Evolutionary conservation across 2,113 vertebrate species (phyloP).

Genomic region (Misgurnus mizolepis): DNA sequence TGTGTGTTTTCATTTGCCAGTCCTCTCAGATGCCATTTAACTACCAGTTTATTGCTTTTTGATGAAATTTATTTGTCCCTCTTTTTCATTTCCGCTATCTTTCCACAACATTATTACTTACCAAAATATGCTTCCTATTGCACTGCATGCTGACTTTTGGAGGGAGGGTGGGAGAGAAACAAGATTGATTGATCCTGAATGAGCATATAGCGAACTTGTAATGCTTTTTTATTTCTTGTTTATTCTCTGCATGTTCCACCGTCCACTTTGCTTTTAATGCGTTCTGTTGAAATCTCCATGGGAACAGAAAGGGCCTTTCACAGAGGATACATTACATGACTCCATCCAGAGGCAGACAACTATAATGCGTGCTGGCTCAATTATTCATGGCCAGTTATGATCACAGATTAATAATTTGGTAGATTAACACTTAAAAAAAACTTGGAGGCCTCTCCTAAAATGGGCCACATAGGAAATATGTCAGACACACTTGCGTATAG

Average conservation of each 20-base stretch:
- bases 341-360: slow-evolving; percentile 40
- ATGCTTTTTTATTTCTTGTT: slow-evolving; percentile 71
- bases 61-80: slow-evolving; percentile 74
- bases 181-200: slow-evolving; percentile 74
- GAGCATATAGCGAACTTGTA: slow-evolving; percentile 65
- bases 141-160: slow-evolving; percentile 44
- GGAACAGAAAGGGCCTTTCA: slow-evolving; percentile 43
- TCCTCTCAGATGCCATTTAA: slow-evolving; percentile 75
- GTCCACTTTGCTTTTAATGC: slow-evolving; percentile 35
- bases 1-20: slow-evolving; percentile 75
- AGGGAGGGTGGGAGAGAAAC: slow-evolving; percentile 50
- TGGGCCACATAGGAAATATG: background rate
- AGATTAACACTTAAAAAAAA: slow-evolving; percentile 47
- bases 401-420: slow-evolving; percentile 57
- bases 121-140: slow-evolving; percentile 56
- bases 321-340: slow-evolving; percentile 40
- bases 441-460: background rate
- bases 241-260: slow-evolving; percentile 53
- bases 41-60: slow-evolving; percentile 77
- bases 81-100: slow-evolving; percentile 75
- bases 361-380: slow-evolving; percentile 45
- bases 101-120: slow-evolving; percentile 70
- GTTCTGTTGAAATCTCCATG: slow-evolving; percentile 45
- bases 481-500: no score
- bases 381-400: slow-evolving; percentile 56